Evolutionary conservation across 2,113 vertebrate genomes (phyloP).

Genomic region (Stegastes partitus): DNA sequence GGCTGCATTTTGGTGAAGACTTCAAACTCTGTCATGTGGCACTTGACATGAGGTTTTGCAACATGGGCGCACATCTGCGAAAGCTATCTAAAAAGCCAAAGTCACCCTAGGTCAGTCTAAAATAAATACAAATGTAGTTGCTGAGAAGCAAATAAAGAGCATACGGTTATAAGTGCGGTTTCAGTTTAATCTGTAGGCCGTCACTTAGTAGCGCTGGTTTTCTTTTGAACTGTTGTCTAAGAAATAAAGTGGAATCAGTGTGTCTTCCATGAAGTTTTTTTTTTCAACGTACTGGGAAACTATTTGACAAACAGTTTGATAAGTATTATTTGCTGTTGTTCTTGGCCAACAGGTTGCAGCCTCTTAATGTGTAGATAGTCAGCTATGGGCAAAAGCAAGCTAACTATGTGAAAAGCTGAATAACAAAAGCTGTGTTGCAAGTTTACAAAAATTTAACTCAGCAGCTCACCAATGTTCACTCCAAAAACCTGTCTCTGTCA

Average conservation of each 20-base stretch:
- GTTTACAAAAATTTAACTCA: background rate
- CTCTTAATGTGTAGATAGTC: too few relatives aligned
- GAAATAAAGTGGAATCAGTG: background rate
- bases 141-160: background rate
- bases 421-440: background rate
- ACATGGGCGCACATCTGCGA: background rate
- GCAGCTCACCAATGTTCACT: background rate
- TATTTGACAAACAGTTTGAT: background rate
- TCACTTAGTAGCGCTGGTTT: background rate
- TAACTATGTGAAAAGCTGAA: too few relatives aligned
- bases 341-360: too few relatives aligned
- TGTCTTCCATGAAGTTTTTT: too few relatives aligned
- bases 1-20: constrained; percentile 1
- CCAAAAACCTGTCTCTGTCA: too few relatives aligned
- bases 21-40: constrained; percentile 43
- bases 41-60: background rate
- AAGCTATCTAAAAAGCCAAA: constrained; percentile 15
- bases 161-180: too few relatives aligned
- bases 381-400: too few relatives aligned
- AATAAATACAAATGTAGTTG: too few relatives aligned
- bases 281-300: too few relatives aligned
- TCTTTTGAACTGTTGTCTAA: background rate
- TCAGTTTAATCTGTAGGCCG: too few relatives aligned
- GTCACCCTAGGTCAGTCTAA: constrained; percentile 6
- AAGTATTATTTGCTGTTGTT: background rate